Evolutionary conservation across 2,113 vertebrate genomes (phyloP).

Genomic region (Merops nubicus): DNA sequence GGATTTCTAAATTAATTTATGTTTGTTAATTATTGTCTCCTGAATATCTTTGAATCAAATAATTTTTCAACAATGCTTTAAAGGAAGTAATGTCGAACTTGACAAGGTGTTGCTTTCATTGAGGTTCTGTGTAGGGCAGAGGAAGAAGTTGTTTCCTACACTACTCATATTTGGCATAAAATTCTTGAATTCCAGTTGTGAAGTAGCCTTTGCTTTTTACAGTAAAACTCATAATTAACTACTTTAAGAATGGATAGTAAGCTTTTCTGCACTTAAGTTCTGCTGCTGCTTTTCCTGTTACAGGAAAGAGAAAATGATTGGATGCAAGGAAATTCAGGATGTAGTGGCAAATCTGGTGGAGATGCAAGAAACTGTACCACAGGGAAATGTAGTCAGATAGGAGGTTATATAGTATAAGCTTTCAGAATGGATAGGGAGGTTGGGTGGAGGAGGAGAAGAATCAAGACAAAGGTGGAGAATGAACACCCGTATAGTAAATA

Average conservation of each 20-base stretch:
- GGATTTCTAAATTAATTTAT: background rate
- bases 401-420: background rate
- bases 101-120: background rate
- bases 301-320: background rate
- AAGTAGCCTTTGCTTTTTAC: background rate
- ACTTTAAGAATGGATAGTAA: background rate
- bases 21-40: background rate
- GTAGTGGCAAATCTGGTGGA: background rate
- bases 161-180: background rate
- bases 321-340: background rate
- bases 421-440: background rate
- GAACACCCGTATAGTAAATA: background rate
- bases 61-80: background rate
- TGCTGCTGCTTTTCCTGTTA: background rate
- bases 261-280: background rate
- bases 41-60: background rate
- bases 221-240: background rate
- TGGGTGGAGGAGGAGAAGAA: background rate
- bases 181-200: background rate
- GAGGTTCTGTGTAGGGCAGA: background rate
- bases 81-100: background rate
- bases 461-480: background rate
- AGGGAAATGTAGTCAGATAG: background rate
- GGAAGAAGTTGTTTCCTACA: background rate
- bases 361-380: background rate